Conservation (phyloP, 30 jellyfish, hydroid and myxozoan species). For the Hydra vulgaris region DNA sequence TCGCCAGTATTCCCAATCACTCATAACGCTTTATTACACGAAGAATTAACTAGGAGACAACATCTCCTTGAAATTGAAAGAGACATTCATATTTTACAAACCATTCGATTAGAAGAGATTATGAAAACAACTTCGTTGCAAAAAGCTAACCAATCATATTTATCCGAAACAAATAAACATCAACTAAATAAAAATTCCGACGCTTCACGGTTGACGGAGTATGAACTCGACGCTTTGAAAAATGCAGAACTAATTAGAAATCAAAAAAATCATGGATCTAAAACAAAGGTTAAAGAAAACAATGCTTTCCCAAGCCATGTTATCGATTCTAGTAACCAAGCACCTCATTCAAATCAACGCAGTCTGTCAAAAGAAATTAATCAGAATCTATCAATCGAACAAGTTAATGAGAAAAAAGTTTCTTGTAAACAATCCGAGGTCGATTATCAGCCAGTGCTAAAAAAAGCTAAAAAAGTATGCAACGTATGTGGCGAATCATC, state of each 20-base stretch:
- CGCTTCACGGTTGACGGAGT: not conserved
- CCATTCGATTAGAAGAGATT: not conserved
- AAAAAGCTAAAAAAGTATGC: not conserved
- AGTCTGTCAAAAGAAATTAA: not conserved
- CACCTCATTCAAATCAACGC: too few relatives aligned
- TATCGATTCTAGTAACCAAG: too few relatives aligned
- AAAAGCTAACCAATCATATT: not conserved
- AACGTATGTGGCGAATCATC: not conserved
- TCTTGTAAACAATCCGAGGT: not conserved
- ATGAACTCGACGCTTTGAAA: not conserved
- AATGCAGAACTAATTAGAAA: not conserved
- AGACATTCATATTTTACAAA: not conserved
- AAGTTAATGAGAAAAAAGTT: not conserved
- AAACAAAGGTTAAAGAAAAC: not conserved
- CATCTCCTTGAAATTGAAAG: not conserved
- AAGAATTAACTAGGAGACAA: not conserved
- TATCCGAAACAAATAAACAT: not conserved
- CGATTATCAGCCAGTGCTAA: not conserved
- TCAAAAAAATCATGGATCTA: not conserved
- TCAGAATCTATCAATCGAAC: not conserved
- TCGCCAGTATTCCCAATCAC: not conserved
- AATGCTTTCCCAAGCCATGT: not conserved
- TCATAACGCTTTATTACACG: not conserved
- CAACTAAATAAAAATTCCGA: not conserved
- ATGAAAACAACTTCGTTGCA: not conserved